Conservation (phyloP, 2,113 vertebrate genomes). For the Lepus europaeus region DNA sequence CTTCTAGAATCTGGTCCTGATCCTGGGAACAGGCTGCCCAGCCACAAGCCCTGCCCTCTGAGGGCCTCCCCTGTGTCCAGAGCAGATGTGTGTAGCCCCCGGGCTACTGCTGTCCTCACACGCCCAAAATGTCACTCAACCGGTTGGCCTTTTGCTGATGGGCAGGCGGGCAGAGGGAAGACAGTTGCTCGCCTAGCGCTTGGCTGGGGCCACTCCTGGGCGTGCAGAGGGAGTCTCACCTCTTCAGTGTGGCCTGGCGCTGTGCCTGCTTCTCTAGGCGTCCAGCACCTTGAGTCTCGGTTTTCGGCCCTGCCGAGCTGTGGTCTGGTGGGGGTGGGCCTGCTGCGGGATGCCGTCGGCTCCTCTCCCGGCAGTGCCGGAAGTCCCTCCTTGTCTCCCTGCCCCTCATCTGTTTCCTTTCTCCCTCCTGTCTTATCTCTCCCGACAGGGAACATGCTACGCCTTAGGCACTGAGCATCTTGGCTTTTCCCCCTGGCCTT, state of each 20-base stretch:
- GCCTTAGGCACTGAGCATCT: not conserved
- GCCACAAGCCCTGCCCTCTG: not conserved
- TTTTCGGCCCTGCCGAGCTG: rapidly evolving
- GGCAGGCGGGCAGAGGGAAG: not conserved
- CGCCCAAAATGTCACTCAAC: not conserved
- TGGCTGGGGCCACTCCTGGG: not conserved
- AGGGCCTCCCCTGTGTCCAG: not conserved
- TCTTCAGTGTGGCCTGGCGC: not conserved
- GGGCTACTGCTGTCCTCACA: not conserved
- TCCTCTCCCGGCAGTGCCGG: not conserved
- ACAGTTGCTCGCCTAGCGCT: not conserved
- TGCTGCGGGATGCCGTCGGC: not conserved
- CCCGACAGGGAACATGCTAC: conserved; percentile 31
- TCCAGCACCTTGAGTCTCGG: not conserved
- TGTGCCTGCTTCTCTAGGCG: not conserved
- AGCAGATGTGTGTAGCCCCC: not conserved
- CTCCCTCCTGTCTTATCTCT: conserved; percentile 56
- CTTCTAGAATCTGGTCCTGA: not conserved
- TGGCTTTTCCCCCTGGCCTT: too few species aligned
- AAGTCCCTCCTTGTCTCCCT: conserved; percentile 37
- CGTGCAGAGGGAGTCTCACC: not conserved
- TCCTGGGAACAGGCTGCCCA: not conserved
- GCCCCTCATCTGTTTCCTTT: conserved; percentile 71
- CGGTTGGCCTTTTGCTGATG: not conserved
- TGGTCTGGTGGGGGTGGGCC: not conserved